These are phyloP conservation scores for Wasmannia auropunctata DNA, from an alignment of 1,140 invertebrate species.

Conservation along the genomic window DNA sequence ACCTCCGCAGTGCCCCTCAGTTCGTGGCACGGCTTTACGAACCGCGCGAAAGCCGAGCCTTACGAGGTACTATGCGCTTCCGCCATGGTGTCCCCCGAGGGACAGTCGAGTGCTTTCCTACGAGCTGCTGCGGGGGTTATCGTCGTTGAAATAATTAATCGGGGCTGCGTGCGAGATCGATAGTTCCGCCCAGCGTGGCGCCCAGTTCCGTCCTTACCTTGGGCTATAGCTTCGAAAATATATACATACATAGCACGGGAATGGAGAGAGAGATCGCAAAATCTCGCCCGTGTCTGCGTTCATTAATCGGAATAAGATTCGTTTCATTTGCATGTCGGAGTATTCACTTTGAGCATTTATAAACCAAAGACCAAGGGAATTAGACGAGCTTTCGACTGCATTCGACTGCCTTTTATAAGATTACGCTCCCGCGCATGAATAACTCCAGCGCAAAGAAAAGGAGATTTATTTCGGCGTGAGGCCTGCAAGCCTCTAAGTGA, in stretches of 20 bases:
- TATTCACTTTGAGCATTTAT: background rate
- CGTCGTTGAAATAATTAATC: slow-evolving; percentile 71
- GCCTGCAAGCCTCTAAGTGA: background rate
- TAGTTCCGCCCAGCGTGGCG: background rate
- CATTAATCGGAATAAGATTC: background rate
- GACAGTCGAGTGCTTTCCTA: slow-evolving; percentile 61
- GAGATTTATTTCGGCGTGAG: background rate
- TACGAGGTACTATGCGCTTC: slow-evolving; percentile 49
- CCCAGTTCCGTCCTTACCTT: background rate
- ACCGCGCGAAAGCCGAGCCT: slow-evolving; percentile 56
- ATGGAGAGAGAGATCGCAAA: background rate
- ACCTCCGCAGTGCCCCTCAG: background rate
- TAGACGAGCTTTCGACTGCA: background rate
- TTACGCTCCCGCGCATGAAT: background rate
- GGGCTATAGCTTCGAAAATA: background rate
- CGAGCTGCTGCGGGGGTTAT: slow-evolving; percentile 45
- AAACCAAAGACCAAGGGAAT: background rate
- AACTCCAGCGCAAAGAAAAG: slow-evolving; percentile 21
- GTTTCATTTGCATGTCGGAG: background rate
- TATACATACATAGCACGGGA: background rate
- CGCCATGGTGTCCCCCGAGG: slow-evolving; percentile 19
- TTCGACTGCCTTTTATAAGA: slow-evolving; percentile 23
- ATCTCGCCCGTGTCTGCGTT: background rate
- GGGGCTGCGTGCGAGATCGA: slow-evolving; percentile 2
- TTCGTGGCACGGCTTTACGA: slow-evolving; percentile 53